Percentiles rank a stretch among this genome's conserved stretches.
phyloP scores from a whole-genome alignment of 2,113 vertebrate species.

The Raphicerus campestris region DNA sequence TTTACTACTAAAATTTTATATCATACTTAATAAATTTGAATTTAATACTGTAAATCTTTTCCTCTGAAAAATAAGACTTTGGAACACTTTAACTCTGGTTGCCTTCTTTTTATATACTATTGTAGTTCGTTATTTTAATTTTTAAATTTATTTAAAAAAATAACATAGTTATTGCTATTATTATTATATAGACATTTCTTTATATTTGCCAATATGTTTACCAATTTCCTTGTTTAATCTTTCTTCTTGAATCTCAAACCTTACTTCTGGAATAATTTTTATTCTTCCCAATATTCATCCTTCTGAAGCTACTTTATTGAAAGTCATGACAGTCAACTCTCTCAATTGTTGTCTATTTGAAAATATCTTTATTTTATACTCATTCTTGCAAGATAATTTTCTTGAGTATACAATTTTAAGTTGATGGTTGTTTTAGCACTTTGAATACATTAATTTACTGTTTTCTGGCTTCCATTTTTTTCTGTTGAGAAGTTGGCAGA shows the following conservation, averaged over 20 bases:
- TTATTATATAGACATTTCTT: not conserved
- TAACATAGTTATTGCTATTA: not conserved
- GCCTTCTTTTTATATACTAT: not conserved
- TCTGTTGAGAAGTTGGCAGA: not conserved
- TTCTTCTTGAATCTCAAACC: not conserved
- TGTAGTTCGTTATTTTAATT: not conserved
- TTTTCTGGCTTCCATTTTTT: not conserved
- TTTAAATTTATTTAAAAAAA: not conserved
- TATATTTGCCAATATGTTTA: not conserved
- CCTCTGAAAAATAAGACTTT: not conserved
- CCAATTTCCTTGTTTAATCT: not conserved
- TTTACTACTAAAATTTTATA: not conserved
- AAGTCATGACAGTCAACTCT: not conserved
- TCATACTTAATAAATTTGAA: not conserved
- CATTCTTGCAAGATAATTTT: not conserved
- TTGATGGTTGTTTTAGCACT: not conserved
- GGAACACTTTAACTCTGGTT: not conserved
- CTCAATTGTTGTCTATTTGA: not conserved
- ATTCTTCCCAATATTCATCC: not conserved
- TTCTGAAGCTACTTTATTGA: not conserved
- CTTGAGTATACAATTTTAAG: not conserved
- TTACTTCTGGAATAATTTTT: not conserved
- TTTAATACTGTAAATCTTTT: not conserved
- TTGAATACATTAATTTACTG: not conserved
- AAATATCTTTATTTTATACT: not conserved